These are phyloP conservation scores for Rousettus madagascariensis DNA, from an alignment of 2,797 vertebrate genomes.

Conservation along the genomic window DNA sequence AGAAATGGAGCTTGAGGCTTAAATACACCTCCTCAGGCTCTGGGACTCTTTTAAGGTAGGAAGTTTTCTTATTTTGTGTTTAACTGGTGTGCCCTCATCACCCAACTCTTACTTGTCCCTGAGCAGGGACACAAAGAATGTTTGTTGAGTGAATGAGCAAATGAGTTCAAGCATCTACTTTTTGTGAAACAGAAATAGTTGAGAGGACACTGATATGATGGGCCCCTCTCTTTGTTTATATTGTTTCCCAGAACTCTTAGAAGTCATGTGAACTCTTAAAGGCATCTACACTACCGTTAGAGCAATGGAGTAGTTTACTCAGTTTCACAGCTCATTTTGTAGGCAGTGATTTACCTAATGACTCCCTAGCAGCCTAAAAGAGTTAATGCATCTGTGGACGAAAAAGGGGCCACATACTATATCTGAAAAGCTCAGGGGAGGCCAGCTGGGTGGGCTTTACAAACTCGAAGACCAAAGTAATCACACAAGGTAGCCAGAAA, in stretches of 20 bases:
- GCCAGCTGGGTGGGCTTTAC: too few species aligned
- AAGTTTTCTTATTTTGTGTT: slow-evolving; percentile 40
- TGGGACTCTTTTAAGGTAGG: background rate
- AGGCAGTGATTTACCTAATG: slow-evolving; percentile 13
- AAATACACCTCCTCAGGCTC: background rate
- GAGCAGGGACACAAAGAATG: background rate
- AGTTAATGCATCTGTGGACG: background rate
- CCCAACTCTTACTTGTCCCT: background rate
- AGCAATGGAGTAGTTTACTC: background rate
- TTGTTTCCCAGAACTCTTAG: slow-evolving; percentile 15
- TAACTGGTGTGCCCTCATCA: background rate
- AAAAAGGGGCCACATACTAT: background rate
- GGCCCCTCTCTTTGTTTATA: background rate
- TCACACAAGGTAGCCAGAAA: too few species aligned
- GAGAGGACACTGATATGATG: background rate
- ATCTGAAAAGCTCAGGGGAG: background rate
- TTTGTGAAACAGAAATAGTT: background rate
- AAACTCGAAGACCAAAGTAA: too few species aligned
- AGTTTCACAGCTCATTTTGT: background rate
- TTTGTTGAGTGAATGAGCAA: background rate
- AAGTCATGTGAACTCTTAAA: background rate
- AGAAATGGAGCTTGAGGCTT: background rate
- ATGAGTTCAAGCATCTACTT: background rate
- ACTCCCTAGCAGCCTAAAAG: background rate
- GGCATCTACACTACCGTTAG: background rate